Conservation (phyloP, 2,888 invertebrate genomes). For the Nomada ferruginata region DNA sequence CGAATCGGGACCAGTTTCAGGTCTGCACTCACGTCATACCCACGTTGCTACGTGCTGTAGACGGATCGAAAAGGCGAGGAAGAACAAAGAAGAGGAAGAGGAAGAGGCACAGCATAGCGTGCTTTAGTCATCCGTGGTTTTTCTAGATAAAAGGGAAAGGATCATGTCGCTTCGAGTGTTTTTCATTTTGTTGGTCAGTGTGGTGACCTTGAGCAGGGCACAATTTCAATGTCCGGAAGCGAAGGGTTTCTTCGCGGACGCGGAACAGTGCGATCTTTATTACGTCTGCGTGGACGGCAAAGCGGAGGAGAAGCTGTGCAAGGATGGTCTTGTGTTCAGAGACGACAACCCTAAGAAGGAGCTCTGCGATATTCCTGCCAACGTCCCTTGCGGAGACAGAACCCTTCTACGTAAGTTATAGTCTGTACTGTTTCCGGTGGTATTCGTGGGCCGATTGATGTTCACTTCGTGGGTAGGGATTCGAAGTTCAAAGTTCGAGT, state of each 20-base stretch:
- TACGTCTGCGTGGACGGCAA: conserved; percentile 89
- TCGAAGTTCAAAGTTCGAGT: too few species aligned
- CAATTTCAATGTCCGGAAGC: conserved; percentile 89
- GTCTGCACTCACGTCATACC: conserved; percentile 72
- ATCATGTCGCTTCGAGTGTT: conserved; percentile 37
- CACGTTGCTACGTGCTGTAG: conserved; percentile 70
- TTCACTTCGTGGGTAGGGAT: too few species aligned
- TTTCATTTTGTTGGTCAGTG: conserved; percentile 42
- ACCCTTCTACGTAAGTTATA: conserved; percentile 89
- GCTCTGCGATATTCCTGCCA: conserved; percentile 91
- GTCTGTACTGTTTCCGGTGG: neutral
- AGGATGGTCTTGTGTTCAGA: conserved; percentile 91
- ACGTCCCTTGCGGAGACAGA: conserved; percentile 91
- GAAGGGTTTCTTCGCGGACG: conserved; percentile 91
- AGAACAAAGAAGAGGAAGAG: conserved; percentile 18
- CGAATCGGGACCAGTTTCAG: conserved; percentile 80
- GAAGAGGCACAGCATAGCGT: neutral
- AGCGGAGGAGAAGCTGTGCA: conserved; percentile 89
- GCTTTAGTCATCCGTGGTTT: neutral
- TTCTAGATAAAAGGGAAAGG: conserved; percentile 7
- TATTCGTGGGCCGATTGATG: too few species aligned
- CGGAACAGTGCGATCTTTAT: conserved; percentile 91
- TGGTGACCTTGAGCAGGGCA: conserved; percentile 61
- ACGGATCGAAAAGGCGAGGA: conserved; percentile 37
- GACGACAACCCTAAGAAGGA: conserved; percentile 90